Base-by-base conservation (phyloP, 1,140 invertebrate species). In the Elymnias hypermnestra region DNA sequence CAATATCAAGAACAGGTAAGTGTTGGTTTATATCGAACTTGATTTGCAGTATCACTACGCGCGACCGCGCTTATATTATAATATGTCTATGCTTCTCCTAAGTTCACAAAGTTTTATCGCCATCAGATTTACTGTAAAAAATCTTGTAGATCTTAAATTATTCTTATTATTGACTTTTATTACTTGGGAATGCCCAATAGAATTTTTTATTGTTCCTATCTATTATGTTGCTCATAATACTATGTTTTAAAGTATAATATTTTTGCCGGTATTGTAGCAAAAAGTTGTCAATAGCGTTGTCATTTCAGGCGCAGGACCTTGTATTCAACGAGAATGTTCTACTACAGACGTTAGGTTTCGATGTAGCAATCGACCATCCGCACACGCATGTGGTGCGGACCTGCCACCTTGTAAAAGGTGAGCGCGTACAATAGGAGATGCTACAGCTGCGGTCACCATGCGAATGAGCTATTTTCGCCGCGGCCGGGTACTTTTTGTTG, bases 291-390 rank as follows among this genome's bases (percentile, higher is more conserved):
- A 31, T 23, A 40, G 8, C n/a, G 8, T 5, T 23, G 12, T 40
- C 31, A 62, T 90, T 92, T 29, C 88, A 97, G 92, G 93, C 95
- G 64, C 94, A 97, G 79, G 95, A 98, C 86, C 88, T 99, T 47
- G 95, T 98, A 18, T 94, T 94, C 74, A 97, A 98, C 87, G 97
- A 99, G 87, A 98, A 98, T 84, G 94, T 98, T 29, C 86, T 99
- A 29, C 90, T 99, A 41, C 96, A 98, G 89, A 98, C 97, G 1
- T 89, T 99, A 63, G 97, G 97, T 46, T 99, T 99, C 88, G 96
- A 98, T 88, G 94, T 98, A 15, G 94, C 94, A 43, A 97, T 84
- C 65, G 96, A 98, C 86, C 97, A 99, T 90, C 97, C 97, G 3
- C 97, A 99, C 75, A 97, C 97, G 13, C 95, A 97, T 87, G 95